Percentiles rank a stretch among this genome's conserved stretches.
phyloP scores from a whole-genome alignment of 2,797 vertebrate genomes.

The Aythya fuligula region DNA sequence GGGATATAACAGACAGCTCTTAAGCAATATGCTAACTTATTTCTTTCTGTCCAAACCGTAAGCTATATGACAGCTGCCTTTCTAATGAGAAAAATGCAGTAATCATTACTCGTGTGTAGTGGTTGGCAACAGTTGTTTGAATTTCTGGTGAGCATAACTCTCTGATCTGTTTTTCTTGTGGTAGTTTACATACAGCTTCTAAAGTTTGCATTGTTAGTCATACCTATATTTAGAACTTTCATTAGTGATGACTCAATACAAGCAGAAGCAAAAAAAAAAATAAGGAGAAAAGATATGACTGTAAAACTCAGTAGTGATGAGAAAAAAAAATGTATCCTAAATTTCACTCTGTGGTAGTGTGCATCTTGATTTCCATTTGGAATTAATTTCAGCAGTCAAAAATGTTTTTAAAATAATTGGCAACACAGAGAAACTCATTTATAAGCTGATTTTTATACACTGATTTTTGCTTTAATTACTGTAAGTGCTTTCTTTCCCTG shows the following conservation, averaged over 20 bases:
- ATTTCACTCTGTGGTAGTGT: constrained; percentile 29
- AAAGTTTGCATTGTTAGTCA: constrained; percentile 78
- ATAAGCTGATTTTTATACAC: constrained; percentile 35
- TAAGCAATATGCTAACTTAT: constrained; percentile 72
- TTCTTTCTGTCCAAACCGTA: constrained; percentile 55
- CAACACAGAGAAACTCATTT: constrained; percentile 27
- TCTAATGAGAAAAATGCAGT: constrained; percentile 57
- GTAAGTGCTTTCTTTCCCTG: constrained; percentile 41
- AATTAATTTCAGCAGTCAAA: constrained; percentile 70
- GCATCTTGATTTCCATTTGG: constrained; percentile 41
- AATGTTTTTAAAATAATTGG: constrained; percentile 72
- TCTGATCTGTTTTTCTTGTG: constrained; percentile 73
- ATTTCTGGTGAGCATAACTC: constrained; percentile 50
- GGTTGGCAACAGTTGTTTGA: constrained; percentile 62
- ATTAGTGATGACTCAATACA: constrained; percentile 67
- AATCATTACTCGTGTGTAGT: constrained; percentile 50
- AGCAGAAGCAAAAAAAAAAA: constrained; percentile 30
- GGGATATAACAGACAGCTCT: constrained; percentile 60
- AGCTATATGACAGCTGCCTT: constrained; percentile 66
- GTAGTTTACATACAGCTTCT: constrained; percentile 73
- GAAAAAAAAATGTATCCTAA: constrained; percentile 41
- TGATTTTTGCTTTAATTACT: constrained; percentile 67
- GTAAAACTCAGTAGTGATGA: constrained; percentile 14
- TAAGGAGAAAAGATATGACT: constrained; percentile 33
- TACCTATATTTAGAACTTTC: constrained; percentile 78